Base-by-base conservation (phyloP, 2,888 invertebrate genomes). In the Adelphocoris suturalis region DNA sequence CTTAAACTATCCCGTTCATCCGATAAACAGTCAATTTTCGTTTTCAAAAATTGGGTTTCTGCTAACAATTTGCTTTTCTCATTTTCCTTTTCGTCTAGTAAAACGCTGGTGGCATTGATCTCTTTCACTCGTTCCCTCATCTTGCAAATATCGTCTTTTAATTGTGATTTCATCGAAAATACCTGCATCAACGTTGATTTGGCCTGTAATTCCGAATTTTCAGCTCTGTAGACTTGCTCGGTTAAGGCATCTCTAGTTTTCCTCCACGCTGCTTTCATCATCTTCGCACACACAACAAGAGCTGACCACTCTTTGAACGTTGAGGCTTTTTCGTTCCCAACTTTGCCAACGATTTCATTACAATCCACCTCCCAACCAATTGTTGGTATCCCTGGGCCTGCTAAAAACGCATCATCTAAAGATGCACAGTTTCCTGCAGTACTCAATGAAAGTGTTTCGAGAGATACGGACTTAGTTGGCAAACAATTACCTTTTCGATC, bases 151-250 rank as follows among this genome's bases (percentile, higher is more conserved):
- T 55, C 82, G 16, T 47, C 28, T 52, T 82, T 82, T 19, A 82
- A 19, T 55, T 82, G 48, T 19, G 19, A 27, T 27, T 82, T 82
- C 82, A 82, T 82, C 7, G 82, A 16, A 23, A 23, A 82, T 0
- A 82, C 82, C 23, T 82, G 82, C 37, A 47, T 13, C 82, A 82
- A 52, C n/a, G 82, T 27, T 12, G 82, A 82, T 23, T 55, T 48
- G 2, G 82, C 55, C 23, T 55, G 82, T 0, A 82, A 19, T 16
- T 82, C 82, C 4, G 52, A 82, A 27, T 52, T 52, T 82, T 82
- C 52, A 9, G 82, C 7, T 52, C 19, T 19, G 47, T 82, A 23
- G 27, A 52, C 52, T 52, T 82, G 82, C 55, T 52, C 82, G 23
- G 28, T 23, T n/a, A 82, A 13, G 13, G 48, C 28, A 1, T 52